Percentiles rank a stretch among this genome's conserved stretches.
Conservation (phyloP, 2,888 invertebrate genomes). For the Syritta pipiens region DNA sequence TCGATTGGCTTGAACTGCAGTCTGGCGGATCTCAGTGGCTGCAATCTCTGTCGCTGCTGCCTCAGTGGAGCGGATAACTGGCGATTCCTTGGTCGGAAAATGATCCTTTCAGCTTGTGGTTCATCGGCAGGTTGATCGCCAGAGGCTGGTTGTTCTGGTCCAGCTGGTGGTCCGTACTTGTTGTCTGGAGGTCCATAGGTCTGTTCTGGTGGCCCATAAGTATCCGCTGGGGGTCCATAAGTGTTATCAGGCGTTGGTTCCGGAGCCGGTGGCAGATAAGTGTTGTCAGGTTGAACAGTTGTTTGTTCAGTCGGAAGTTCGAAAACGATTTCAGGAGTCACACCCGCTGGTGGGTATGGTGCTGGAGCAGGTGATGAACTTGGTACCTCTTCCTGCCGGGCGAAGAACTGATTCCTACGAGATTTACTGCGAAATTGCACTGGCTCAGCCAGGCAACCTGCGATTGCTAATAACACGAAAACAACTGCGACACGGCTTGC, state of each 20-base stretch:
- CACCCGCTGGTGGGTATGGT: conserved; percentile 55
- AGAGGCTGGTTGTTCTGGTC: conserved; percentile 1
- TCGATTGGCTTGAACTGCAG: conserved; percentile 50
- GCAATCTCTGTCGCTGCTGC: conserved; percentile 7
- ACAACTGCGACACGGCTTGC: conserved; percentile 34
- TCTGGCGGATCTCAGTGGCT: conserved; percentile 30
- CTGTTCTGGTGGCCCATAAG: conserved; percentile 46
- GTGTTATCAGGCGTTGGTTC: conserved; percentile 46
- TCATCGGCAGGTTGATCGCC: conserved; percentile 11
- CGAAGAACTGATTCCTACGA: conserved; percentile 38
- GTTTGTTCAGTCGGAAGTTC: conserved; percentile 46
- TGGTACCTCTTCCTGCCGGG: conserved; percentile 49
- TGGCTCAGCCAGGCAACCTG: conserved; percentile 32
- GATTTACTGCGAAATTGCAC: conserved; percentile 15
- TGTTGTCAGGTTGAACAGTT: conserved; percentile 45
- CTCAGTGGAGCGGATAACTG: conserved; percentile 8
- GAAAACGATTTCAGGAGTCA: conserved; percentile 45
- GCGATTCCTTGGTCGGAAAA: conserved; percentile 29
- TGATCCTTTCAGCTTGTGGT: conserved; percentile 37
- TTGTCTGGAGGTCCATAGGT: conserved; percentile 48
- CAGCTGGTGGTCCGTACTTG: conserved; percentile 6
- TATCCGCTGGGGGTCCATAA: conserved; percentile 43
- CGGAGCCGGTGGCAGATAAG: conserved; percentile 52
- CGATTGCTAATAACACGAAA: conserved; percentile 4
- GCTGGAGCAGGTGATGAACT: conserved; percentile 30